A percentile compares a stretch with the other conserved stretches of the same genome.
Evolutionary conservation across 2,797 vertebrate genomes (phyloP).

Genomic region (Salmo trutta): DNA sequence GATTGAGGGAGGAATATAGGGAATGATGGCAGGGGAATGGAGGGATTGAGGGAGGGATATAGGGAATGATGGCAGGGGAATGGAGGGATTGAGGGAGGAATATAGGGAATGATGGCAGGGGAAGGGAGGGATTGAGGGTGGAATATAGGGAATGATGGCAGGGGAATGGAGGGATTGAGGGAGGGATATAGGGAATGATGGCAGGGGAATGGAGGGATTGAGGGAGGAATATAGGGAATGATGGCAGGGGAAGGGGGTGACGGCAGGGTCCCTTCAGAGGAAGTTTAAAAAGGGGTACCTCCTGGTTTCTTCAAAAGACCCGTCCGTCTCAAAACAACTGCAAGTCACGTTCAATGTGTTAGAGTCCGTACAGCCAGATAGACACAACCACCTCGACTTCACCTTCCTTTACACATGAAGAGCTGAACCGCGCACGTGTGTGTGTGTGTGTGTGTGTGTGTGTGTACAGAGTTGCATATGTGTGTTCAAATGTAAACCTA

Average conservation of each 20-base stretch:
- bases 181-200: no score
- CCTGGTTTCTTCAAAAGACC: conserved; percentile 83
- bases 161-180: not conserved
- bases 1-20: no score
- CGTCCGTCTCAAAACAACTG: conserved; percentile 88
- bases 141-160: not conserved
- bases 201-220: not conserved
- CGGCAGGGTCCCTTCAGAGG: conserved; percentile 58
- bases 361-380: conserved; percentile 41
- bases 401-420: not conserved
- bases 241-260: conserved; percentile 48
- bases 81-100: not conserved
- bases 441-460: not conserved
- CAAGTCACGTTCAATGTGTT: conserved; percentile 81
- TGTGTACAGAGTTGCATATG: not conserved
- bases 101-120: no score
- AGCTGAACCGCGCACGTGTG: conserved; percentile 9
- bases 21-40: no score
- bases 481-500: not conserved
- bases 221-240: conserved; percentile 44
- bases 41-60: no score
- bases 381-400: conserved; percentile 5
- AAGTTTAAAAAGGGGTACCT: conserved; percentile 83
- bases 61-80: not conserved
- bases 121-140: not conserved